Percentiles rank a stretch among this genome's conserved stretches.
phyloP scores from a whole-genome alignment of 2,797 vertebrate species.

The Clarias platycephalus region DNA sequence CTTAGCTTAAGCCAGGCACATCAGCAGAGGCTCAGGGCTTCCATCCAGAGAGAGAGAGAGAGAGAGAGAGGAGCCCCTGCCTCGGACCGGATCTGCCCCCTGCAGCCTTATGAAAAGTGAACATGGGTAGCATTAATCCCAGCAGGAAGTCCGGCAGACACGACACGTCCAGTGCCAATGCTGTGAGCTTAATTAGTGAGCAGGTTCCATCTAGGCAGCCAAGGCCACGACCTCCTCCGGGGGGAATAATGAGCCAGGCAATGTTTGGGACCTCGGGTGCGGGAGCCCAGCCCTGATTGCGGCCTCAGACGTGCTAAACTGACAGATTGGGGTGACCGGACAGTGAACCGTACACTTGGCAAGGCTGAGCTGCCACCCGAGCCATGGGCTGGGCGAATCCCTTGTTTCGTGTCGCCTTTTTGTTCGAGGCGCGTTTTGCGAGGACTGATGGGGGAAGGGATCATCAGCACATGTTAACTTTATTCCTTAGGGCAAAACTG shows the following conservation, averaged over 20 bases:
- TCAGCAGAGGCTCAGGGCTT: not conserved
- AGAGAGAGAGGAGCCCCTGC: not conserved
- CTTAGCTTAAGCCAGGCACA: not conserved
- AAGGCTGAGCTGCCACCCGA: slow-evolving; percentile 53
- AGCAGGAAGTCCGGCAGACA: slow-evolving; percentile 66
- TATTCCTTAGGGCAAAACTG: slow-evolving; percentile 49
- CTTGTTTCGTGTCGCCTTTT: slow-evolving; percentile 60
- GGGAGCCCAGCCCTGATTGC: slow-evolving; percentile 64
- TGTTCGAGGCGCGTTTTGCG: slow-evolving; percentile 61
- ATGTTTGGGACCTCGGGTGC: slow-evolving; percentile 66
- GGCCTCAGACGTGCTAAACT: slow-evolving; percentile 67
- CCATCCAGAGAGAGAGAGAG: not conserved
- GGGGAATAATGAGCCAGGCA: slow-evolving; percentile 73
- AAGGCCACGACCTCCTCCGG: slow-evolving; percentile 68
- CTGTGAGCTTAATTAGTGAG: slow-evolving; percentile 73
- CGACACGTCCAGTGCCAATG: slow-evolving; percentile 71
- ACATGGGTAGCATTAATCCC: slow-evolving; percentile 63
- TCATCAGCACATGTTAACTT: slow-evolving; percentile 39
- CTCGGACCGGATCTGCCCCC: slow-evolving; percentile 23
- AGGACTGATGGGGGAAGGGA: not conserved
- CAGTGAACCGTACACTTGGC: slow-evolving; percentile 72
- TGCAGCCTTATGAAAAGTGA: slow-evolving; percentile 59
- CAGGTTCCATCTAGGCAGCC: slow-evolving; percentile 68
- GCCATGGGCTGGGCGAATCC: slow-evolving; percentile 47
- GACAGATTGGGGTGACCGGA: slow-evolving; percentile 71